phyloP scores from a whole-genome alignment of 92 coral and sea anemone species.

The Phenganax stokvisi region DNA sequence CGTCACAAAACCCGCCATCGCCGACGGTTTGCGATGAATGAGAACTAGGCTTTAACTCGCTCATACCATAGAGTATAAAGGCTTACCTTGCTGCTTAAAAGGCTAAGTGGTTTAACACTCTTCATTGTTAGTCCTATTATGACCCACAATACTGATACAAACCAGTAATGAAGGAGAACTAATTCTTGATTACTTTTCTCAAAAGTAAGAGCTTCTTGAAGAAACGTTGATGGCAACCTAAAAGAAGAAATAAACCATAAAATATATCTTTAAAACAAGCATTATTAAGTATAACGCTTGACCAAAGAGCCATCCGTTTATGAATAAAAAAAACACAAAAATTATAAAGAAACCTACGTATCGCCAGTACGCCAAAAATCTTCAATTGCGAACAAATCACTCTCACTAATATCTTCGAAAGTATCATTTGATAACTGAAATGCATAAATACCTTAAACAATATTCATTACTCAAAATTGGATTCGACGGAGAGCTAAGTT shows the following conservation, averaged over 20 bases:
- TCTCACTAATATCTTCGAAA: constrained; percentile 44
- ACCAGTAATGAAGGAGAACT: constrained; percentile 68
- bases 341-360: constrained; percentile 47
- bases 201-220: constrained; percentile 68
- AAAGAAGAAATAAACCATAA: not conserved
- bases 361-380: constrained; percentile 88
- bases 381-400: constrained; percentile 60
- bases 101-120: constrained; percentile 78
- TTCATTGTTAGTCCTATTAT: constrained; percentile 84
- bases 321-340: not conserved
- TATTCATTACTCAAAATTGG: no score
- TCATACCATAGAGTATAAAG: not conserved
- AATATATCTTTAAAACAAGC: not conserved
- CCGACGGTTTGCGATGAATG: not conserved
- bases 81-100: constrained; percentile 71
- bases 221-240: constrained; percentile 47
- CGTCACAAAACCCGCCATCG: no score
- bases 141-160: constrained; percentile 80
- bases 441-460: not conserved
- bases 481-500: no score
- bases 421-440: constrained; percentile 24
- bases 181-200: constrained; percentile 61
- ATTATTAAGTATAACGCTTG: not conserved
- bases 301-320: not conserved
- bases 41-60: not conserved